Conservation (phyloP, 2,113 vertebrate species). For the Carollia perspicillata region DNA sequence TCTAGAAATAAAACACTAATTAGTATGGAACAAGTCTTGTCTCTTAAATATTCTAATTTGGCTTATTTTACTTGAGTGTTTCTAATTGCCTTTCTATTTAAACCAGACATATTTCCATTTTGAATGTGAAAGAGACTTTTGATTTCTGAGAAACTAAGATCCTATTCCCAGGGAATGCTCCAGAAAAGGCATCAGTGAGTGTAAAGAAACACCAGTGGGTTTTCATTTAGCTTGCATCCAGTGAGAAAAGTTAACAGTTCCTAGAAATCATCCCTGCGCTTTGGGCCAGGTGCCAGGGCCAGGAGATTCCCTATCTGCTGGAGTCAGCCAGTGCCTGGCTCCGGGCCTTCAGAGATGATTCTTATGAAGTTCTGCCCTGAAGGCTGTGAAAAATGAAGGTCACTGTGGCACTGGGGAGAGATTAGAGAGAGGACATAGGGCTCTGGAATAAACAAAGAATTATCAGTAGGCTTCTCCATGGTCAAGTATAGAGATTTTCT, state of each 20-base stretch:
- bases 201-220: not conserved
- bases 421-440: not conserved
- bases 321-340: not conserved
- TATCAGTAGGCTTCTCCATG: not conserved
- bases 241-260: not conserved
- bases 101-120: not conserved
- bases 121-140: not conserved
- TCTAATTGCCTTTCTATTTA: not conserved
- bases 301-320: not conserved
- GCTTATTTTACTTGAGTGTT: not conserved
- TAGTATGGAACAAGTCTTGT: not conserved
- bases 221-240: not conserved
- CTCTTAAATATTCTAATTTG: not conserved
- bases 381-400: not conserved
- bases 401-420: not conserved
- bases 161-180: not conserved
- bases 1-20: not conserved
- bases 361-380: not conserved
- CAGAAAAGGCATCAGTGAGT: not conserved
- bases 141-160: not conserved
- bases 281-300: not conserved
- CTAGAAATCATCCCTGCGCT: not conserved
- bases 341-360: not conserved
- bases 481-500: not conserved
- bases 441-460: not conserved